phyloP scores from a whole-genome alignment of 2,113 vertebrate genomes.

The Vidua chalybeata region DNA sequence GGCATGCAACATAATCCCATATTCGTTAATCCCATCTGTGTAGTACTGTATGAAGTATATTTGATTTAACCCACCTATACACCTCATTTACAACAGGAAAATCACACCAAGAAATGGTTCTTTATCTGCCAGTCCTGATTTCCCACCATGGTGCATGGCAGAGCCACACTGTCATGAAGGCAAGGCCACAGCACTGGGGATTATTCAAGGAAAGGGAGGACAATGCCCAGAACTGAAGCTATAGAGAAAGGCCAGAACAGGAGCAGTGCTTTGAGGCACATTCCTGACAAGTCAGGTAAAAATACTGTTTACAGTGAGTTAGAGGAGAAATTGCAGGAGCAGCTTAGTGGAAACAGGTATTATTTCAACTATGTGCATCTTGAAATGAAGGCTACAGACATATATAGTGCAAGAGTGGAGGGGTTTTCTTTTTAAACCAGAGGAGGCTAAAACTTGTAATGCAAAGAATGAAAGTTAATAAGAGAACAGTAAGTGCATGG shows the following conservation, averaged over 20 bases:
- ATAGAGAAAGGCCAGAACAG: neutral
- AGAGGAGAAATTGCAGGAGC: neutral
- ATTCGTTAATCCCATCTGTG: neutral
- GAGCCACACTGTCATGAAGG: accelerated
- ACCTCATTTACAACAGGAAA: neutral
- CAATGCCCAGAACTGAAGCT: neutral
- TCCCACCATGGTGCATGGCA: accelerated
- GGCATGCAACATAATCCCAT: neutral
- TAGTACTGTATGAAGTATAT: neutral
- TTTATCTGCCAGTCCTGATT: neutral
- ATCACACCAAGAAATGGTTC: neutral
- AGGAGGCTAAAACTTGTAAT: neutral
- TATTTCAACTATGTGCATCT: neutral
- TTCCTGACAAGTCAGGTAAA: neutral
- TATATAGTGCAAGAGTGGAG: neutral
- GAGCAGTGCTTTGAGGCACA: neutral
- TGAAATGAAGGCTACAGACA: neutral
- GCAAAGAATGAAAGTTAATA: neutral
- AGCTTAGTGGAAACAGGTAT: neutral
- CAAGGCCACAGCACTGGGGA: neutral
- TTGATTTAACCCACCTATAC: neutral
- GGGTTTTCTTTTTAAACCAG: neutral
- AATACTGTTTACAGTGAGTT: neutral
- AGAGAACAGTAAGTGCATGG: neutral
- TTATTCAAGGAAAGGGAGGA: neutral